These are phyloP conservation scores for Terrapene triunguis DNA, from an alignment of 2,113 vertebrate genomes.

Conservation along the genomic window DNA sequence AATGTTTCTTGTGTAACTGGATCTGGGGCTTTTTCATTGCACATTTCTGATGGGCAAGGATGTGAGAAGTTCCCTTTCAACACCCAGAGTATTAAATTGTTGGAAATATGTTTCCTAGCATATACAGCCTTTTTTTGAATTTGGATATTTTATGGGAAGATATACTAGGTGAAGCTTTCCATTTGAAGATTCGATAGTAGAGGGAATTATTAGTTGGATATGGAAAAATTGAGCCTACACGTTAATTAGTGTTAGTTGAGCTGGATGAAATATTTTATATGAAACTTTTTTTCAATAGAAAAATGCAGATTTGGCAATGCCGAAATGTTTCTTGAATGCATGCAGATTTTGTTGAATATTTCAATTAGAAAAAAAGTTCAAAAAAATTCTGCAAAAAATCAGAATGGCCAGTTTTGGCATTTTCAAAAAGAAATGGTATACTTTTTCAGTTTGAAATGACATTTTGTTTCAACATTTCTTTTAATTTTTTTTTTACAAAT, in stretches of 20 bases:
- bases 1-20: not conserved
- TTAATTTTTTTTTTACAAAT: too few relatives aligned
- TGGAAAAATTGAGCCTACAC: not conserved
- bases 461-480: too few relatives aligned
- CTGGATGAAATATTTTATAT: not conserved
- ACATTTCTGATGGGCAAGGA: accelerated
- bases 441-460: too few relatives aligned
- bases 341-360: not conserved
- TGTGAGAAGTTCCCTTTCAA: not conserved
- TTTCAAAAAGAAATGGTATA: too few relatives aligned
- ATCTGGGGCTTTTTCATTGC: not conserved
- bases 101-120: not conserved
- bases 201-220: not conserved
- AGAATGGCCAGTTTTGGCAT: too few relatives aligned
- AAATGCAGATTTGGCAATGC: not conserved
- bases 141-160: not conserved
- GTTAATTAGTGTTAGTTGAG: not conserved
- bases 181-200: not conserved
- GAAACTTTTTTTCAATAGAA: not conserved
- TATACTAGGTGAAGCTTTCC: not conserved
- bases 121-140: not conserved
- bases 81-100: too few relatives aligned
- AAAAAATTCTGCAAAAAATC: too few relatives aligned
- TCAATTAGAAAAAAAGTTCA: not conserved
- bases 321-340: not conserved